Evolutionary conservation across 2,888 invertebrate genomes (phyloP), one percentile per base, ranked within the genome.

Genomic region (Ommatoiulus sabulosus): DNA sequence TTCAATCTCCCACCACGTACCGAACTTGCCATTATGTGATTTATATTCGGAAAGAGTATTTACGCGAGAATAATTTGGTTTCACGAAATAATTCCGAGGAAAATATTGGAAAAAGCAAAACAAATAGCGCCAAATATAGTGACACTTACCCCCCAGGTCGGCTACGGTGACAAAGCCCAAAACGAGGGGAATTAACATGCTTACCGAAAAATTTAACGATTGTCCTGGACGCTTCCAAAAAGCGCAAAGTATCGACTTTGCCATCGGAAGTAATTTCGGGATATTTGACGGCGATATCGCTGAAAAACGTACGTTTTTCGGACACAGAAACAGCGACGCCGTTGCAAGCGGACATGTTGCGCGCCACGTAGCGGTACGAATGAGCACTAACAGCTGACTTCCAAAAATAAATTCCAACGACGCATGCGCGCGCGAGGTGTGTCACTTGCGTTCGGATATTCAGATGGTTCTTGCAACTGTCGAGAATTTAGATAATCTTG

Each of bases 121-220:
- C 35, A 35, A 35, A 35, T 35, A 72, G 8, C 46, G n/a, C n/a
- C 24, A n/a, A 84, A 72, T 24, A 88, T 57, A 17, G 57, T 57
- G 57, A 57, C 57, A 57, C 17, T 3, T 17, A 7, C 48, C 48
- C 48, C 48, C 48, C 48, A 48, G 12, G n/a, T 24, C 20, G n/a
- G 10, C 35, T 35, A 35, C 86, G 12, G 8, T 85, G 20, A 43
- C 88, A 8, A 85, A 84, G 35, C 17, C 35, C 35, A 35, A 35
- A 35, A 2, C 0, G 35, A 35, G 35, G 35, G 10, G 3, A 87
- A 20, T 3, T 89, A 44, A 88, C 88, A 20, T 88, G 93, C 94
- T 92, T 93, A 96, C 96, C 96, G 90, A 96, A 93, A 91, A 95
- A 92, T 89, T 92, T 91, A n/a, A 95, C 94, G 91, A 96, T 93